These are phyloP conservation scores for Meiosimyza platycephala DNA, from an alignment of 2,888 invertebrate genomes.

Conservation along the genomic window DNA sequence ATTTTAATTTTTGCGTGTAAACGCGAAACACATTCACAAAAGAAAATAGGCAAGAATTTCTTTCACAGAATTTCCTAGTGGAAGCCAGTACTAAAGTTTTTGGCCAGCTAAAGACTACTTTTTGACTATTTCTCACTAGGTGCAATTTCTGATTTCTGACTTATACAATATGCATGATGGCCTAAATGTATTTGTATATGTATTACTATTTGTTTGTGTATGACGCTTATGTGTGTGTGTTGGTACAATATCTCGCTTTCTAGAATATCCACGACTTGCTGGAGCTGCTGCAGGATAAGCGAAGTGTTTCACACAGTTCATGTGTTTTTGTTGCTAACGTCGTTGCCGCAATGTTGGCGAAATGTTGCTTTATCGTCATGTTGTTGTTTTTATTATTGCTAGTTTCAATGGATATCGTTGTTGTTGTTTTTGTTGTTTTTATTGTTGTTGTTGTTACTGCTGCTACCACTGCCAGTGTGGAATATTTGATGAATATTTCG, in stretches of 20 bases:
- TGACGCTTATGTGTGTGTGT: too few relatives aligned
- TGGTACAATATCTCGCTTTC: too few relatives aligned
- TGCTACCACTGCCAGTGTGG: background rate
- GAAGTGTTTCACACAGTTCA: slow-evolving; percentile 21
- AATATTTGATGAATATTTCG: background rate
- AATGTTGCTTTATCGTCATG: background rate
- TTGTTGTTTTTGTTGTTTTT: slow-evolving; percentile 5
- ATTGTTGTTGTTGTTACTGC: slow-evolving; percentile 12
- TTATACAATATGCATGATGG: too few relatives aligned
- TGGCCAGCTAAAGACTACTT: too few relatives aligned
- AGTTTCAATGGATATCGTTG: background rate
- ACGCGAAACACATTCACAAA: too few relatives aligned
- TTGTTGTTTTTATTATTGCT: background rate
- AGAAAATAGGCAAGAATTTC: too few relatives aligned
- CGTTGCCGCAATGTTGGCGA: background rate
- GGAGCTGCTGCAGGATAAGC: background rate
- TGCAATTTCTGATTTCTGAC: too few relatives aligned
- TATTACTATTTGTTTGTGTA: too few relatives aligned
- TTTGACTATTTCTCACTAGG: background rate
- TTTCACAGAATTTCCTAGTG: too few relatives aligned
- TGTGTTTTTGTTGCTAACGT: slow-evolving; percentile 5
- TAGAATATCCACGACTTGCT: slow-evolving; percentile 1
- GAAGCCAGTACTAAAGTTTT: too few relatives aligned
- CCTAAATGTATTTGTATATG: too few relatives aligned
- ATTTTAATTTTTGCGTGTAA: too few relatives aligned